phyloP scores from a whole-genome alignment of 1,140 invertebrate genomes.

The Zaprionus nigranus region DNA sequence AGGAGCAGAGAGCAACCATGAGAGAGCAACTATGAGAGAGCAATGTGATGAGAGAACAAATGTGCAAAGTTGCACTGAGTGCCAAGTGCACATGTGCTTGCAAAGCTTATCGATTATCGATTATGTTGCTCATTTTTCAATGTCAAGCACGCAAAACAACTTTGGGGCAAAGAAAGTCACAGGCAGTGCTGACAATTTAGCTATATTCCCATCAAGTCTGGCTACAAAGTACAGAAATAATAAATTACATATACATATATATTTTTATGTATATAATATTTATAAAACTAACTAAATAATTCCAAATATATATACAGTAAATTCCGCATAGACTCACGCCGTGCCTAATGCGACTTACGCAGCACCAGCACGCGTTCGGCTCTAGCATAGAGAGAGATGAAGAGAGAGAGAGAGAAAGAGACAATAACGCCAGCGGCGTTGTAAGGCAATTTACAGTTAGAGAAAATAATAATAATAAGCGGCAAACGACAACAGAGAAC shows the following conservation, averaged over 20 bases:
- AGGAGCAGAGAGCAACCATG: not conserved
- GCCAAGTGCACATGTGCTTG: too few species aligned
- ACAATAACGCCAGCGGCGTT: constrained; percentile 36
- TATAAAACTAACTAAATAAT: too few species aligned
- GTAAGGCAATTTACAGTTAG: constrained; percentile 70
- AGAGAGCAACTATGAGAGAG: not conserved
- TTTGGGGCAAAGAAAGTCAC: too few species aligned
- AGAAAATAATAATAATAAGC: constrained; percentile 76
- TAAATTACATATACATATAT: too few species aligned
- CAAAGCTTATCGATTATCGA: too few species aligned
- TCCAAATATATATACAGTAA: not conserved
- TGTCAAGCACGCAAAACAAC: not conserved
- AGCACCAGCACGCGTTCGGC: constrained; percentile 11
- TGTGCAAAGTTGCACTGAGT: not conserved
- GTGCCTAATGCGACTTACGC: not conserved
- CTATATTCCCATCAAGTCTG: too few species aligned
- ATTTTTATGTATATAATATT: too few species aligned
- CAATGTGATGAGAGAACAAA: not conserved
- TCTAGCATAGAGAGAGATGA: constrained; percentile 1
- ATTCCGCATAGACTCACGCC: not conserved
- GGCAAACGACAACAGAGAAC: constrained; percentile 59
- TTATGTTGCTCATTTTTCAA: not conserved
- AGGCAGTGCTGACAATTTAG: too few species aligned
- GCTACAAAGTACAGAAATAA: too few species aligned
- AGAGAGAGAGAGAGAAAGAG: constrained; percentile 12